Conservation (phyloP, 2,797 vertebrate species). For the Aphelocoma californica region DNA sequence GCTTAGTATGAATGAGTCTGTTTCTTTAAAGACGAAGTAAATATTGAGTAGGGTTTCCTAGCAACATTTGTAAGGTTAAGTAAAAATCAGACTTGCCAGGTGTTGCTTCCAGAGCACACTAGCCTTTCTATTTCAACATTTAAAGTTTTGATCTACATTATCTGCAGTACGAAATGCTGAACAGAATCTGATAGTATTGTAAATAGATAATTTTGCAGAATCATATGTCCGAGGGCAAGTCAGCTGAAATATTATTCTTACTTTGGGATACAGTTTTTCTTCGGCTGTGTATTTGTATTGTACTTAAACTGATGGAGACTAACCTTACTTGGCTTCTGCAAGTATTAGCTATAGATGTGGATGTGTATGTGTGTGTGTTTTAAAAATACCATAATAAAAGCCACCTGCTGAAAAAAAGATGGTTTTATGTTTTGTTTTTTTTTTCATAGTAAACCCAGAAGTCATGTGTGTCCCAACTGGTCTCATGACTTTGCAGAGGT, state of each 20-base stretch:
- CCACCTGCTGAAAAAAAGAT: background rate
- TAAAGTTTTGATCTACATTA: background rate
- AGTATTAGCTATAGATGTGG: background rate
- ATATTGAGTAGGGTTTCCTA: conserved; percentile 60
- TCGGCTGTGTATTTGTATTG: background rate
- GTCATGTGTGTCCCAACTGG: background rate
- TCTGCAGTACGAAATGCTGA: background rate
- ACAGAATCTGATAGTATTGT: background rate
- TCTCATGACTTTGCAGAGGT: background rate
- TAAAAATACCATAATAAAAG: background rate
- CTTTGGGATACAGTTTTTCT: background rate
- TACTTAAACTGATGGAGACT: background rate
- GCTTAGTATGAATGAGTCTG: conserved; percentile 33
- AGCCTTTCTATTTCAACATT: background rate
- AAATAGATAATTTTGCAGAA: background rate
- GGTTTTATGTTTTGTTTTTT: background rate
- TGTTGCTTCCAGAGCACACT: conserved; percentile 10
- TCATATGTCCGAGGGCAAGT: background rate
- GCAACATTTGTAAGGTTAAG: conserved; percentile 66
- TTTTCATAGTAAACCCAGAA: background rate
- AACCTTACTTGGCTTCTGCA: background rate
- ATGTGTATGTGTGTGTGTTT: background rate
- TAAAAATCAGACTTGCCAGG: conserved; percentile 50
- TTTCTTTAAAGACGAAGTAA: conserved; percentile 60
- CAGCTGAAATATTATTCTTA: background rate